phyloP scores from a whole-genome alignment of 2,888 invertebrate species.

The Frankliniella intonsa region DNA sequence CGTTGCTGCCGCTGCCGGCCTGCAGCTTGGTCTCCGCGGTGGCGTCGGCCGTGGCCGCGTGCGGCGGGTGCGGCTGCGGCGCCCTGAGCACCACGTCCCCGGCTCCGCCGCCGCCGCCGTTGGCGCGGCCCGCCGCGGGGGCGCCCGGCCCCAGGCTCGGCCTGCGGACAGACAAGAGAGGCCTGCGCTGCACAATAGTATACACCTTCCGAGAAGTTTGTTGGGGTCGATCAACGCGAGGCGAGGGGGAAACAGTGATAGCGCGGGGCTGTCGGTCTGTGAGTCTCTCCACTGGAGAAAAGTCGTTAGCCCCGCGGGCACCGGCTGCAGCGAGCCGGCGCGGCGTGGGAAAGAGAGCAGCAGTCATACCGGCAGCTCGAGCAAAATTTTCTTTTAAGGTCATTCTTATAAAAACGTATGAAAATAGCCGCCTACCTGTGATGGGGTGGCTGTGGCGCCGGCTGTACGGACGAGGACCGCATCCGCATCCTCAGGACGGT shows the following conservation, averaged over 20 bases:
- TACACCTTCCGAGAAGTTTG: neutral
- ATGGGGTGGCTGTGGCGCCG: too few relatives aligned
- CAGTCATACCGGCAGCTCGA: too few relatives aligned
- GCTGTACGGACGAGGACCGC: too few relatives aligned
- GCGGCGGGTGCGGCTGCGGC: neutral
- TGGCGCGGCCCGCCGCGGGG: neutral
- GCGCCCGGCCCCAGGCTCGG: neutral
- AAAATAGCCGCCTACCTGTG: neutral
- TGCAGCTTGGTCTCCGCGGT: constrained; percentile 1
- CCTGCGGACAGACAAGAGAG: neutral
- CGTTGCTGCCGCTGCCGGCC: neutral
- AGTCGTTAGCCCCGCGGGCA: neutral
- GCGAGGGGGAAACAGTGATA: too few relatives aligned
- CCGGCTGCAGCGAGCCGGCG: neutral
- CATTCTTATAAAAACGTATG: neutral
- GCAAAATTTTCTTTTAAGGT: too few relatives aligned
- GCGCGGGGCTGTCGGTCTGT: too few relatives aligned
- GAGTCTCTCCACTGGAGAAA: too few relatives aligned
- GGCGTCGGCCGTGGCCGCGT: neutral
- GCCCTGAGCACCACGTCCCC: neutral
- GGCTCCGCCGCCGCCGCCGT: neutral
- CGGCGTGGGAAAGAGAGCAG: neutral
- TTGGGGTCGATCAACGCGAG: too few relatives aligned
- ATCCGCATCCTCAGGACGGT: neutral
- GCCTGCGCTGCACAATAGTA: neutral